Conservation (phyloP, 2,888 invertebrate species). For the Philereme transversata region DNA sequence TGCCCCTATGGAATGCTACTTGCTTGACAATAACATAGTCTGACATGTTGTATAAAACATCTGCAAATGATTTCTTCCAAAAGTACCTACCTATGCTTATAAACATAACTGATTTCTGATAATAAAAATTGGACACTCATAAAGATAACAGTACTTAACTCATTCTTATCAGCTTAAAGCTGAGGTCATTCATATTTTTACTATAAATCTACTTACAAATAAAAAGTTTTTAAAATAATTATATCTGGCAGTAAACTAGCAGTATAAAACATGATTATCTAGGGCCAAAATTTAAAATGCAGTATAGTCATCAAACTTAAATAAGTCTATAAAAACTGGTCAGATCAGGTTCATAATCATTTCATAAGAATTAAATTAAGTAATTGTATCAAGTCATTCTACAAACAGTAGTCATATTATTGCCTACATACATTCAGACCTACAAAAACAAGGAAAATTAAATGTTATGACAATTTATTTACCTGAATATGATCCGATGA, state of each 20-base stretch:
- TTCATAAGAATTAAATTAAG: too few species aligned
- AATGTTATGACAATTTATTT: conserved; percentile 53
- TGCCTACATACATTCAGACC: background rate
- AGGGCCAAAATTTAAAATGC: too few species aligned
- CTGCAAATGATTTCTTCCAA: background rate
- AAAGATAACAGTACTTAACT: background rate
- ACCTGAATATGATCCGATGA: conserved; percentile 66
- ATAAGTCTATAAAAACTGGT: too few species aligned
- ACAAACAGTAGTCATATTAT: too few species aligned
- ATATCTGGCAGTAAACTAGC: too few species aligned
- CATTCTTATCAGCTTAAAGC: background rate
- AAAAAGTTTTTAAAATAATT: too few species aligned
- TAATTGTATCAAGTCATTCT: too few species aligned
- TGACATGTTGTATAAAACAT: background rate
- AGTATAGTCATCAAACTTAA: too few species aligned
- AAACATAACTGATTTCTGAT: background rate
- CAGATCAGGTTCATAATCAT: too few species aligned
- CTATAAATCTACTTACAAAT: too few species aligned
- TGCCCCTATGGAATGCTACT: conserved; percentile 44
- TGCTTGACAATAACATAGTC: conserved; percentile 20
- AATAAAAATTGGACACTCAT: background rate
- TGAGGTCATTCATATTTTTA: background rate
- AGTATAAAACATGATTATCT: too few species aligned
- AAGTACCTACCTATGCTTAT: background rate
- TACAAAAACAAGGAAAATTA: conserved; percentile 20